Evolutionary conservation across 2,888 invertebrate species (phyloP).

Genomic region (Tromatobia lineatoria): DNA sequence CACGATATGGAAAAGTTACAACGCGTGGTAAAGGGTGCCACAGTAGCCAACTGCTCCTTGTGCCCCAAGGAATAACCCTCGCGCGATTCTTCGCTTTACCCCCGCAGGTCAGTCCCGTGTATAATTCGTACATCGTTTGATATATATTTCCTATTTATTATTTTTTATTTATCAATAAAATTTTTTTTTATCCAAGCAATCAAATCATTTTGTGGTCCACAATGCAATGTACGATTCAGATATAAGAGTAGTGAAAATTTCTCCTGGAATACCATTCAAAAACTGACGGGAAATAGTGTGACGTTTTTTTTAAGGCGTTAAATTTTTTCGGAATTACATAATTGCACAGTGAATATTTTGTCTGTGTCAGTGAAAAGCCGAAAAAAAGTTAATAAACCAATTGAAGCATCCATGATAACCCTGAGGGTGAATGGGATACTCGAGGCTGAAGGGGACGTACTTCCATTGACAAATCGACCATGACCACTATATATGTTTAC

Average conservation of each 20-base stretch:
- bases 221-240: not conserved
- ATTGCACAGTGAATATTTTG: not conserved
- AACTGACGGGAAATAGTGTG: not conserved
- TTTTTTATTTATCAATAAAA: not conserved
- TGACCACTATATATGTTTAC: not conserved
- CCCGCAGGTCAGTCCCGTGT: slow-evolving; percentile 81
- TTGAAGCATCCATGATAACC: slow-evolving; percentile 5
- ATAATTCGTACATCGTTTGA: slow-evolving; percentile 49
- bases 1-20: slow-evolving; percentile 79
- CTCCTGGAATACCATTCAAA: not conserved
- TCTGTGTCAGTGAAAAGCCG: not conserved
- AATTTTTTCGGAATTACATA: not conserved
- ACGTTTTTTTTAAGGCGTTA: too few species aligned
- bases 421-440: not conserved
- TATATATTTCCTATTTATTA: not conserved
- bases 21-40: slow-evolving; percentile 82
- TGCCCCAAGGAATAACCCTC: slow-evolving; percentile 78
- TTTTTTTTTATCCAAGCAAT: too few species aligned
- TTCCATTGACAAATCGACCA: slow-evolving; percentile 24
- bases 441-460: not conserved
- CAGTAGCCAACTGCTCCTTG: slow-evolving; percentile 82
- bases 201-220: not conserved
- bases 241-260: not conserved
- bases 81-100: slow-evolving; percentile 68
- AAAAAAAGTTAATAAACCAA: not conserved